These are phyloP conservation scores for Sapajus apella DNA, from an alignment of 2,113 vertebrate species.

Conservation along the genomic window DNA sequence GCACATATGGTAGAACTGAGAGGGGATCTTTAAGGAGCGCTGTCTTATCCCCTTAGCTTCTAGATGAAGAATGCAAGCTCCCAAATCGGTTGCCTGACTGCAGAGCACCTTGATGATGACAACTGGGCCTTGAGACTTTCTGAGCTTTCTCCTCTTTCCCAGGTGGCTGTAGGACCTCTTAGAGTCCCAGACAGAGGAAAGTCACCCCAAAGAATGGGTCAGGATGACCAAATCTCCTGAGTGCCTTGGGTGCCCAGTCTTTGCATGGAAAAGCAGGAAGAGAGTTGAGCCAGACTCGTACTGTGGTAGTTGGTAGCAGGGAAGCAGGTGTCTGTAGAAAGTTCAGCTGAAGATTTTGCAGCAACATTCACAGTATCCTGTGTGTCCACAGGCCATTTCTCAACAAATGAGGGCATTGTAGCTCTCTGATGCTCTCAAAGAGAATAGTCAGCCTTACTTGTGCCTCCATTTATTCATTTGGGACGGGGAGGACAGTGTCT, in stretches of 20 bases:
- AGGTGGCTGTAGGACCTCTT: rapidly evolving
- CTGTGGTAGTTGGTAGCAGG: rapidly evolving
- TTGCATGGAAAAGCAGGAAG: neutral
- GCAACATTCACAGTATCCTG: neutral
- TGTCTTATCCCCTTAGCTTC: neutral
- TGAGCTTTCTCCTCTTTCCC: neutral
- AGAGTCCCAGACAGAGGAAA: neutral
- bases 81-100: neutral
- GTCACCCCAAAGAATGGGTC: neutral
- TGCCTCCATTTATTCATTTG: neutral
- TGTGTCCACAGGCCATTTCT: rapidly evolving
- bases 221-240: rapidly evolving
- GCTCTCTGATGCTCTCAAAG: neutral
- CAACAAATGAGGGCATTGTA: rapidly evolving
- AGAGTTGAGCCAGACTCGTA: rapidly evolving
- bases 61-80: neutral
- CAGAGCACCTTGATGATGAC: neutral
- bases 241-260: rapidly evolving
- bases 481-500: rapidly evolving
- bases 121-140: too few species aligned
- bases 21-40: neutral
- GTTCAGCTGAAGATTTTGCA: rapidly evolving
- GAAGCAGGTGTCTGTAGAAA: too few species aligned
- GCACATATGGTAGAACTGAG: rapidly evolving
- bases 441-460: rapidly evolving